Evolutionary conservation across 2,888 invertebrate genomes (phyloP), one percentile per base, ranked within the genome.

Genomic region (Pollenia labialis): DNA sequence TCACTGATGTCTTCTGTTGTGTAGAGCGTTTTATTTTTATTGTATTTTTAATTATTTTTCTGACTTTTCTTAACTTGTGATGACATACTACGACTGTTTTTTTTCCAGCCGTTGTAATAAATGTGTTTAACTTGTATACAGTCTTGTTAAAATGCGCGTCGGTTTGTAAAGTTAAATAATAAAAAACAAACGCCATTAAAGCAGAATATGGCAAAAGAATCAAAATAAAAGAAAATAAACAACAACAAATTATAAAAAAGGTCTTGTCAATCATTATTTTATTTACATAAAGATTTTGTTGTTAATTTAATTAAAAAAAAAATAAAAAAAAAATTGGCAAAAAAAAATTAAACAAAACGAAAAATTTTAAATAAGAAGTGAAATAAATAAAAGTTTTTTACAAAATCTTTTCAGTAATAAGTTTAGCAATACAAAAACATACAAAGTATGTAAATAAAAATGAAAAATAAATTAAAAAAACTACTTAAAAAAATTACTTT

Each of bases 61-160:
- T 32, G 32, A 32, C 32, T 79, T 50, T 40, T 42, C 10, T 48
- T 58, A 23, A 12, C 54, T 77, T 77, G 32, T 32, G 46, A 69
- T 60, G 58, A 58, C 58, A 32, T 52, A 79, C 60, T 66, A 50
- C 77, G 77, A 58, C 50, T 69, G 12, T 69, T 60, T n/a, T 77
- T 23, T 50, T 50, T 64, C 32, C 58, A 18, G 40, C 50, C 58
- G 16, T 56, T 32, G 48, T 75, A 6, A 32, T 32, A 32, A 32
- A 32, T 52, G 14, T 75, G 48, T 50, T 56, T 44, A 69, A 62
- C 4, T 66, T 50, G 40, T 48, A 68, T 58, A 56, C 54, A 56
- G 54, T 64, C 10, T 52, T 60, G n/a, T 66, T 54, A 64, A 32
- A 87, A 69, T 68, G 85, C 81, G 85, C 81, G 85, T 81, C 79